Percentiles rank a stretch among this genome's conserved stretches.
Evolutionary conservation across 2,888 invertebrate genomes (phyloP).

Genomic region (Tetheella fluctuosa): DNA sequence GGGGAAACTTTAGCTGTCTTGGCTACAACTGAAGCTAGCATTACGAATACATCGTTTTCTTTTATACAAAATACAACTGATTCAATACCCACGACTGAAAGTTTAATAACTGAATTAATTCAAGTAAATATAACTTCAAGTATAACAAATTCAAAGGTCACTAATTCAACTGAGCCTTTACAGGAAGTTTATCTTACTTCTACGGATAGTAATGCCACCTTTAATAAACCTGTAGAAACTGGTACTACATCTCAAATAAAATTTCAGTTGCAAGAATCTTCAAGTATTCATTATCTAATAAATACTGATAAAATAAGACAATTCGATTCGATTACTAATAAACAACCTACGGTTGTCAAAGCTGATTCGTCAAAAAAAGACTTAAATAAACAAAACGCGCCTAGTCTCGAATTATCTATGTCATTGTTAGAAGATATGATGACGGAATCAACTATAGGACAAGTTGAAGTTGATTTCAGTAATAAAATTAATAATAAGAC

Average conservation of each 20-base stretch:
- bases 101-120: not conserved
- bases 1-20: not conserved
- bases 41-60: not conserved
- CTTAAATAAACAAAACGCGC: not conserved
- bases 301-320: not conserved
- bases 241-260: not conserved
- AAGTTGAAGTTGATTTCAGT: not conserved
- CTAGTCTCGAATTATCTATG: not conserved
- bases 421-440: not conserved
- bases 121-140: not conserved
- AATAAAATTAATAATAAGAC: not conserved
- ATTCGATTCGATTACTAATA: not conserved
- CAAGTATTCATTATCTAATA: not conserved
- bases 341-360: not conserved
- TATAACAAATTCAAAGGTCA: not conserved
- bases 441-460: not conserved
- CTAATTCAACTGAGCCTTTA: not conserved
- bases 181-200: not conserved
- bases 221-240: not conserved
- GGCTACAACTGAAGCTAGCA: not conserved
- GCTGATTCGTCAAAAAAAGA: not conserved
- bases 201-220: not conserved
- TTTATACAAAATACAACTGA: not conserved
- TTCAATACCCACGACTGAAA: not conserved
- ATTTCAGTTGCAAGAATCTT: not conserved